A percentile compares a stretch with the other conserved stretches of the same genome.
Conservation (phyloP, 1,140 invertebrate species). For the Gonioctena quinquepunctata region DNA sequence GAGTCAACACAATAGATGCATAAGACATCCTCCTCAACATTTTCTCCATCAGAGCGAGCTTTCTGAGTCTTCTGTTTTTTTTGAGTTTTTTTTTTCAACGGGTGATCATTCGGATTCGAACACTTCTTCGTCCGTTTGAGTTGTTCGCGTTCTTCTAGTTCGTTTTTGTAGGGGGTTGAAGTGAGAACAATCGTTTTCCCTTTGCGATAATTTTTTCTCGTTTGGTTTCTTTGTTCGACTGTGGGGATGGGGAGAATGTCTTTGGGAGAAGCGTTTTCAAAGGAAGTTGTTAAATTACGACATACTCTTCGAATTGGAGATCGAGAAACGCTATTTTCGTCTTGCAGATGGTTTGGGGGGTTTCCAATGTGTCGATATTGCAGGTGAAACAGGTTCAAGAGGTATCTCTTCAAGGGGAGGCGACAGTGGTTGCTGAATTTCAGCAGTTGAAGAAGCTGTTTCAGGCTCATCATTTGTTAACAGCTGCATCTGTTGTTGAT, state of each 20-base stretch:
- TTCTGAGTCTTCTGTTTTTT: constrained; percentile 11
- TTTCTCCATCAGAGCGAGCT: too few species aligned
- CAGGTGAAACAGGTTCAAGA: too few species aligned
- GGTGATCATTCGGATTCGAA: background rate
- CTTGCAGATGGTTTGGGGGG: too few species aligned
- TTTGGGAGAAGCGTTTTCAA: background rate
- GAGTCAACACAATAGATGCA: too few species aligned
- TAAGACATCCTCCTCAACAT: too few species aligned
- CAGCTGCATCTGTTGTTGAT: constrained; percentile 36
- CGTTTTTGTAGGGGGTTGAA: background rate
- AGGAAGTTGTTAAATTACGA: background rate
- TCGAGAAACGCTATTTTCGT: too few species aligned
- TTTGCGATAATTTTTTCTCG: background rate
- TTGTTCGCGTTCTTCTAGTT: background rate
- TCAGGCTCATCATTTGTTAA: too few species aligned
- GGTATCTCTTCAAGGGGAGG: too few species aligned
- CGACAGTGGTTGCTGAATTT: too few species aligned
- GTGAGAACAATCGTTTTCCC: background rate
- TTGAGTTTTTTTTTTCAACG: background rate
- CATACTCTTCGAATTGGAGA: background rate
- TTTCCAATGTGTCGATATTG: too few species aligned
- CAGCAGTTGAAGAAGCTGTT: too few species aligned
- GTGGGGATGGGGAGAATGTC: background rate
- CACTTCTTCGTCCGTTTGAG: background rate
- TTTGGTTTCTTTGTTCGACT: too few species aligned